Base-by-base conservation (phyloP, 2,888 invertebrate genomes). In the Choreutis nemorana region DNA sequence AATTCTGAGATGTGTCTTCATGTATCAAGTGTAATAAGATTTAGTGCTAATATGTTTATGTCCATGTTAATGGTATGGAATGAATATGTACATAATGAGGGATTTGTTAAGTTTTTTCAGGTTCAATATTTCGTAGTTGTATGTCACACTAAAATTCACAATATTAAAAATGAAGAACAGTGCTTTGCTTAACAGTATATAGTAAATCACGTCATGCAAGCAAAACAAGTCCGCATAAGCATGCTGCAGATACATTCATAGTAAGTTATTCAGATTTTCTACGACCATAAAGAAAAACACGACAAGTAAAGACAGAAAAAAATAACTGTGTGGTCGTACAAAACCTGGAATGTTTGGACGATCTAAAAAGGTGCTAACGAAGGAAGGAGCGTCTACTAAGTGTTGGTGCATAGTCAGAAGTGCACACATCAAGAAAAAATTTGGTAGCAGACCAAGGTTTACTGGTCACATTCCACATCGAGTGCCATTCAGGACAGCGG, bases 341-440 rank as follows among this genome's bases (percentile, higher is more conserved):
- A 58, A 56, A 61, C 60, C 63, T 53, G 51, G n/a, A 41, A 48
- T 62, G 67, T 68, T 72, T 73, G 75, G 75, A 78, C 77, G 78
- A 77, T 71, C 77, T 75, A 73, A 55, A 75, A 77, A 75, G 73
- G 67, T 70, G 70, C 71, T 63, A 67, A 73, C 70, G 75, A 70
- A 79, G 73, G 70, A 73, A 78, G 77, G 77, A 77, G 77, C 75
- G 73, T 51, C 72, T 75, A 75, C 62, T 55, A 42, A 45, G 60
- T 66, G 64, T 59, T 53, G 62, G 67, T 73, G 73, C 72, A 52
- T 50, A 50, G 62, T 65, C 54, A 61, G 53, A 53, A 51, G 77
- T 77, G 77, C 73, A 73, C 65, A 75, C 68, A 70, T 63, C 50
- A n/a, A n/a, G 54, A 64, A 39, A 39, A 36, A 36, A 44, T 50